Conservation (phyloP, 2,888 invertebrate species). For the Lomographa bimaculata region DNA sequence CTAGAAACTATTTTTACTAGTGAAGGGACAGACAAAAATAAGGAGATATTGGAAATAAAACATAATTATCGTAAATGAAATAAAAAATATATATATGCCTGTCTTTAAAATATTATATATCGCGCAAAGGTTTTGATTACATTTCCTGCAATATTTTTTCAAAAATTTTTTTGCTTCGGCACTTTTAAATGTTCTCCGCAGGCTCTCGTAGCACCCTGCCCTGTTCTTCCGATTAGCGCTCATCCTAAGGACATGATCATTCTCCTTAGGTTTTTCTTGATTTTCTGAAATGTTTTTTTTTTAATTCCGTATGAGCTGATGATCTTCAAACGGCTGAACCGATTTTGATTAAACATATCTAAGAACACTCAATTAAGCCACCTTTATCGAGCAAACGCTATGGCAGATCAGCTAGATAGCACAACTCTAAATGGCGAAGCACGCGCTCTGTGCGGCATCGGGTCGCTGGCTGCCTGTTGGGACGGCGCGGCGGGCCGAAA, state of each 20-base stretch:
- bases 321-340: no score
- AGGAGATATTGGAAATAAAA: constrained; percentile 26
- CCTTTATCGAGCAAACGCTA: no score
- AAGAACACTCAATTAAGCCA: no score
- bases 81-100: constrained; percentile 23
- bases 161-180: constrained; percentile 30
- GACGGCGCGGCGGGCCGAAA: no score
- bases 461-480: no score
- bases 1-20: constrained; percentile 36
- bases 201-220: constrained; percentile 38
- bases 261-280: constrained; percentile 17
- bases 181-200: constrained; percentile 32
- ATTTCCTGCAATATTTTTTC: constrained; percentile 31
- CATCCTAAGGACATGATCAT: constrained; percentile 36
- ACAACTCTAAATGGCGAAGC: no score
- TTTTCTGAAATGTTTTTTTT: constrained; percentile 29
- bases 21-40: constrained; percentile 34
- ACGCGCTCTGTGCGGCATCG: no score
- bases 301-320: constrained; percentile 22
- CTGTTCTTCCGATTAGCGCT: constrained; percentile 38
- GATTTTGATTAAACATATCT: no score
- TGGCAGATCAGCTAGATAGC: no score
- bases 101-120: constrained; percentile 29
- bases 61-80: constrained; percentile 16
- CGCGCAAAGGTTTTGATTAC: constrained; percentile 34